Base-by-base conservation (phyloP, 2,888 invertebrate species). In the Hermaeophaga mercurialis region DNA sequence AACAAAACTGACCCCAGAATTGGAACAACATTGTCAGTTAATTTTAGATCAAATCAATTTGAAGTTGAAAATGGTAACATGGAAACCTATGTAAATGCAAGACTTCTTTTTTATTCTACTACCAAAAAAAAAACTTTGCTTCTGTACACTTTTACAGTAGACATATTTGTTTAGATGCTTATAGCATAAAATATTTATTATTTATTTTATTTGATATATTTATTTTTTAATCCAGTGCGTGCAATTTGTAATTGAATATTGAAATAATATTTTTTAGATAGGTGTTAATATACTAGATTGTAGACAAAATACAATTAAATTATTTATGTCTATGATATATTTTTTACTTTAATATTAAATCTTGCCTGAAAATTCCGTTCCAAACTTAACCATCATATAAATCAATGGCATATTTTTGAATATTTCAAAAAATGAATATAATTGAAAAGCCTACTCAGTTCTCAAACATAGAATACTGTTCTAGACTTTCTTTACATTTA, bases 31-130 rank as follows among this genome's bases (percentile, higher is more conserved):
- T 22, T 90, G 89, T 73, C 80, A 84, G 4, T 80, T 91, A 11
- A 89, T 92, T 61, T 79, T 92, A 24, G 84, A 86, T 14, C 92
- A 92, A 77, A 82, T 92, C 52, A 92, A 92, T 73, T 81, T 90
- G 54, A 91, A 91, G 77, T 85, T 91, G 81, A 79, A 82, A 17
- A 79, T 85, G 1, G 88, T 89, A 18, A 86, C 85, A 0, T 90
- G 90, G 89, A 87, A 85, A 62, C 87, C 87, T 18, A 63, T 65
- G 19, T 46, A 41, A 34, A 18, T 22, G 12, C 9, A 22, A 43
- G 19, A 24, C n/a, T 43, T 45, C 3, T n/a, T 12, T 2, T 31
- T 1, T 8, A 2, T 11, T 11, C n/a, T 31, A 12, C 2, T 12
- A n/a, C 11, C 3, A 28, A 28, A 22, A 5, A 22, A 5, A 22